These are phyloP conservation scores for Varanus komodoensis DNA, from an alignment of 2,113 vertebrate species.

Conservation along the genomic window DNA sequence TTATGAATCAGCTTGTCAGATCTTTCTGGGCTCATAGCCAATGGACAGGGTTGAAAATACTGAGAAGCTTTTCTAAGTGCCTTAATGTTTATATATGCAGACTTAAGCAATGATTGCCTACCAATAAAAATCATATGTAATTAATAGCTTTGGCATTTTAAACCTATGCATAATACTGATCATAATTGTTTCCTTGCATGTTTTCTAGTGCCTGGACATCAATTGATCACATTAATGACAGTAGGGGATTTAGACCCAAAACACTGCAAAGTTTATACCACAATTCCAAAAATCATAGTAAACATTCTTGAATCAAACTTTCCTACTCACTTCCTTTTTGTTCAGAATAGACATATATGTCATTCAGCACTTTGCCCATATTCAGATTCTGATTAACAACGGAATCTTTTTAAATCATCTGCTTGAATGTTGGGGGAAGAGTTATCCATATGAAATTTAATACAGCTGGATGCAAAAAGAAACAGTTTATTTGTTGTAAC, in stretches of 20 bases:
- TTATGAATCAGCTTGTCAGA: slow-evolving; percentile 38
- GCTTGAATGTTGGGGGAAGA: not conserved
- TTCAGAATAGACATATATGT: not conserved
- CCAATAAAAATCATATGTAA: slow-evolving; percentile 17
- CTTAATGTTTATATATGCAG: slow-evolving; percentile 47
- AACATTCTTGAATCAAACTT: not conserved
- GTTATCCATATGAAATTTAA: not conserved
- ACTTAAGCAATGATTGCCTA: slow-evolving; percentile 31
- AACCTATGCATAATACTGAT: not conserved
- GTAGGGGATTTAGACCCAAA: not conserved
- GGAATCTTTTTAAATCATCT: not conserved
- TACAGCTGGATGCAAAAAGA: not conserved
- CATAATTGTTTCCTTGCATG: not conserved
- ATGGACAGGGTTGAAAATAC: slow-evolving; percentile 16
- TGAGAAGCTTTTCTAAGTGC: slow-evolving; percentile 24
- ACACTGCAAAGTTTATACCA: not conserved
- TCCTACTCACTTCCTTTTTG: not conserved
- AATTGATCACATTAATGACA: slow-evolving; percentile 16
- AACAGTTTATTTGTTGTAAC: not conserved
- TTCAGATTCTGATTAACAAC: not conserved
- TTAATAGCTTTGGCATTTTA: slow-evolving; percentile 10
- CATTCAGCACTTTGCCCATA: not conserved
- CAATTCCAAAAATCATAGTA: not conserved
- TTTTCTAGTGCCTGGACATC: not conserved
- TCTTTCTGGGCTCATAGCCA: slow-evolving; percentile 30